Evolutionary conservation across 1,140 invertebrate species (phyloP), one percentile per base, ranked within the genome.

Genomic region (Geopemphigus sp.): DNA sequence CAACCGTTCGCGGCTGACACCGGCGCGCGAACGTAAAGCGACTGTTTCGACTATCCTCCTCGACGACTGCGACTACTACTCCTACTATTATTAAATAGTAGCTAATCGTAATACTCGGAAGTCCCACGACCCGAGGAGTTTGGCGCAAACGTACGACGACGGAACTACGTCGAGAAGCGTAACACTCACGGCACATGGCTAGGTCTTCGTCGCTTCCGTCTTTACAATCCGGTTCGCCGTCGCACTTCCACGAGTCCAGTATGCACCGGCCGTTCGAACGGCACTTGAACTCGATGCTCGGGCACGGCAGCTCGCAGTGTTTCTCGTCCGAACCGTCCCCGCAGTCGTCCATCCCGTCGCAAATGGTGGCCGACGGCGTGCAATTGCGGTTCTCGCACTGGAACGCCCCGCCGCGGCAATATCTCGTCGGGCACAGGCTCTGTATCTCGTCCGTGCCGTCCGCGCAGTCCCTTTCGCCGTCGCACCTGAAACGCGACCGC

Each of bases 361-460:
- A 99, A 50, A 98, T 93, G 0, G 93, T 94, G 0, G 96, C 94
- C 2, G 93, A 93, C 0, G 93, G 92, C 0, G 95, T 96, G 84
- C 97, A 98, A 84, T 98, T 96, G 1, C 91, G 91, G 85, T 98
- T 98, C 47, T 90, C 89, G 85, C 97, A 98, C 84, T 98, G 96
- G 90, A 97, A 98, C 19, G 94, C 92, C 32, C 96, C 95, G 1
- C 94, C 90, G 1, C 92, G 87, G 83, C 94, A 95, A 81, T 91
- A 90, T 39, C 94, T 87, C 0, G 89, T 85, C 0, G 93, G 92
- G 84, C 95, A 97, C 12, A 88, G 91, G 0, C 90, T 84, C 0
- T 93, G 91, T 0, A 61, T 47, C 85, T 99, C 98, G 84, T 99
- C 98, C 0, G 93, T 93, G 15, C 94, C 94, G 84, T 98, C 96